Base-by-base conservation (phyloP, 2,113 vertebrate genomes). In the Empidonax traillii region DNA sequence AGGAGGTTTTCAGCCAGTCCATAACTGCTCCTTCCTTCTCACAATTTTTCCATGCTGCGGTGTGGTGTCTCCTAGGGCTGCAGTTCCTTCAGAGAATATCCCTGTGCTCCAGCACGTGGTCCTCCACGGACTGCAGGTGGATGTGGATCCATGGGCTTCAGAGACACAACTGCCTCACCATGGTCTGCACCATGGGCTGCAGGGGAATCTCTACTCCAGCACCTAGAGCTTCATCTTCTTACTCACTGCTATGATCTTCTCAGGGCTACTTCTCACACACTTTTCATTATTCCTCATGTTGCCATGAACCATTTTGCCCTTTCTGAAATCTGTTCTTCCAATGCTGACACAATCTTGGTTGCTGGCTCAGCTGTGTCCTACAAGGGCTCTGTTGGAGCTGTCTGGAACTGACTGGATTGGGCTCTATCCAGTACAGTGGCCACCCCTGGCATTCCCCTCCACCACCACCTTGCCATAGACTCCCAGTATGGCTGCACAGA, bases 51-150 rank as follows among this genome's bases (percentile, higher is more conserved):
- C 10, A 28, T 87, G 24, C 23, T 75, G 31, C 21, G 19, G 1
- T 35, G 20, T 55, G 23, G 7, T 1, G 3, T 39, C 33, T 68
- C 21, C 33, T 37, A 14, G 21, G 39, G n/a, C 8, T 52, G 13
- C 24, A 47, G 3, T 35, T 59, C 23, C 55, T 83, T 65, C 39
- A 59, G 55, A 22, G 27, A 69, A 65, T 25, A 35, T 5, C 18
- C 15, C 6, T 8, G 24, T 71, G 16, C 56, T 75, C 16, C 20
- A 13, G 12, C 0, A 0, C 44, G 31, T 12, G 14, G 2, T 72
- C 10, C 35, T 89, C 25, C 52, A 19, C 4, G 8, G 35, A 14
- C 49, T 66, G 51, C 41, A 69, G 37, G 11, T 17, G 12, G 14
- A 28, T 25, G 8, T 22, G 16, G 22, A 28, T 25, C 28, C 8